Evolutionary conservation across 2,797 vertebrate species (phyloP).

Genomic region (Pseudochromis fuscus): DNA sequence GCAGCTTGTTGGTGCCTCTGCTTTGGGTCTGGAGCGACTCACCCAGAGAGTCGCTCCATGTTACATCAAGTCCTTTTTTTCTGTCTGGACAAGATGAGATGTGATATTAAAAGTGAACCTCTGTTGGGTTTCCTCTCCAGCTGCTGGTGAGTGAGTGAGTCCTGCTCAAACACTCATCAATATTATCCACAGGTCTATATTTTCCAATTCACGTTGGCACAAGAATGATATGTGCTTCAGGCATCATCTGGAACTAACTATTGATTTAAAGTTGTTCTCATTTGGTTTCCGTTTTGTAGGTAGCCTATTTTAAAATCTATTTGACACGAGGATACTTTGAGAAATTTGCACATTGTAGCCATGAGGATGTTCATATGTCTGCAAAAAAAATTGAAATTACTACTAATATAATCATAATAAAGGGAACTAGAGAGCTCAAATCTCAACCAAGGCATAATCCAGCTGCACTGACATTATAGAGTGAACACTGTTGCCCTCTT

Average conservation of each 20-base stretch:
- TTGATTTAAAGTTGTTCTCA: conserved; percentile 1
- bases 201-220: conserved; percentile 24
- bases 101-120: conserved; percentile 27
- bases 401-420: too few relatives aligned
- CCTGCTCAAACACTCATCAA: conserved; percentile 20
- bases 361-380: conserved; percentile 3
- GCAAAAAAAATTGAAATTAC: too few relatives aligned
- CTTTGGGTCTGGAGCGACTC: conserved; percentile 1
- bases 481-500: too few relatives aligned
- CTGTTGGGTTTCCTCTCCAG: neutral
- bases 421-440: too few relatives aligned
- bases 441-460: too few relatives aligned
- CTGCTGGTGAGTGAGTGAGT: conserved; percentile 1
- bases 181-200: conserved; percentile 29
- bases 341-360: conserved; percentile 1
- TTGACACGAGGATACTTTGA: neutral
- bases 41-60: neutral
- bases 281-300: neutral
- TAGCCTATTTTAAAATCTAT: neutral
- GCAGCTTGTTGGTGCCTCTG: neutral
- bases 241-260: conserved; percentile 31
- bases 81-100: conserved; percentile 13
- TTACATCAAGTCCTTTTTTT: conserved; percentile 14
- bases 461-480: too few relatives aligned
- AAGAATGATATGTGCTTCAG: neutral